A percentile compares a stretch with the other conserved stretches of the same genome.
Evolutionary conservation across 2,113 vertebrate species (phyloP).

Genomic region (Callipepla squamata): DNA sequence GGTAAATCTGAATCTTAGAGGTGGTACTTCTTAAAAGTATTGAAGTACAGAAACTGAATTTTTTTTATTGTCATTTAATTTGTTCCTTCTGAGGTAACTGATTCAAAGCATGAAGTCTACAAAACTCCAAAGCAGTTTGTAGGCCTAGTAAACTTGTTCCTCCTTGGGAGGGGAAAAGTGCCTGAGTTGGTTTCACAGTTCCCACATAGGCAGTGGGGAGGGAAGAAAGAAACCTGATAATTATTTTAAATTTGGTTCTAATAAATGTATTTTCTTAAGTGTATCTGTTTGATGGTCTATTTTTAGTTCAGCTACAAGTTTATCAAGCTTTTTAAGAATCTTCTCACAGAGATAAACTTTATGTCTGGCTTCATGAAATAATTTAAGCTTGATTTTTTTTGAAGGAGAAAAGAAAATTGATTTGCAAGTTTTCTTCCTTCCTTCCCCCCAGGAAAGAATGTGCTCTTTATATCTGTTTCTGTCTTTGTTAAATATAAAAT

Average conservation of each 20-base stretch:
- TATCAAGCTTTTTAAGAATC: background rate
- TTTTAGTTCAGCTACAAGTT: background rate
- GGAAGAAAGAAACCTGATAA: background rate
- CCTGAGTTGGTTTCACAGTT: background rate
- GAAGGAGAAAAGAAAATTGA: background rate
- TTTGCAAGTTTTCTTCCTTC: background rate
- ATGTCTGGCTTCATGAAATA: background rate
- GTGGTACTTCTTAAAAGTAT: background rate
- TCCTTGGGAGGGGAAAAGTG: background rate
- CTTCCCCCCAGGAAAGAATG: background rate
- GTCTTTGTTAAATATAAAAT: background rate
- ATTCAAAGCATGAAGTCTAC: background rate
- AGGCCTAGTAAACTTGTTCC: background rate
- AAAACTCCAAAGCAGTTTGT: background rate
- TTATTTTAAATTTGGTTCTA: background rate
- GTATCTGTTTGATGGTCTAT: background rate
- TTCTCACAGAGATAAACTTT: background rate
- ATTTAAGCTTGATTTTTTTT: background rate
- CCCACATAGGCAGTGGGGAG: background rate
- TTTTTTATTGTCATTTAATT: background rate
- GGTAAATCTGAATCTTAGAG: constrained; percentile 74
- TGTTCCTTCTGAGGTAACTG: background rate
- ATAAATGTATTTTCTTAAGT: background rate
- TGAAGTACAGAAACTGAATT: background rate
- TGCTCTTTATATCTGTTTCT: background rate